Percentiles rank a stretch among this genome's conserved stretches.
Evolutionary conservation across 2,888 invertebrate genomes (phyloP).

Genomic region (Dolichomitus sp.): DNA sequence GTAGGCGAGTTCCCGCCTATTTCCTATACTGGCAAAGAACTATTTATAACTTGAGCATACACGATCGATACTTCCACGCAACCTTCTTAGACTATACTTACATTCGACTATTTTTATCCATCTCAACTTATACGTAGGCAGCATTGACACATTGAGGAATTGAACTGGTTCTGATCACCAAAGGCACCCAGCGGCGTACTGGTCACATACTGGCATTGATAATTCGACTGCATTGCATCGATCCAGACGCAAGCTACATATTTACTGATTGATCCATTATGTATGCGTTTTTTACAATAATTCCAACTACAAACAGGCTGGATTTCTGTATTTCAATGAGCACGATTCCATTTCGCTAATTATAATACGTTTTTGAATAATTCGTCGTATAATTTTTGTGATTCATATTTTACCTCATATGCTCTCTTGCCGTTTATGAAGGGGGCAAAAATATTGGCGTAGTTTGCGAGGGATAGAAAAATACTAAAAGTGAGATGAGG

Average conservation of each 20-base stretch:
- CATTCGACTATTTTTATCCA: constrained; percentile 33
- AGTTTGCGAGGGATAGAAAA: constrained; percentile 56
- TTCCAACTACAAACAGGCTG: neutral
- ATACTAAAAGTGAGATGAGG: constrained; percentile 50
- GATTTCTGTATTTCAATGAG: neutral
- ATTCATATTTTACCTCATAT: neutral
- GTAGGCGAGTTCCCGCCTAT: constrained; percentile 68
- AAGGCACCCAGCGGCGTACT: neutral
- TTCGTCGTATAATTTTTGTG: neutral
- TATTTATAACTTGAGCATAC: constrained; percentile 68
- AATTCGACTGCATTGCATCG: neutral
- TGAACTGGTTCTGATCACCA: constrained; percentile 46
- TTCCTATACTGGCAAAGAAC: constrained; percentile 48
- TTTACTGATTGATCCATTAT: neutral
- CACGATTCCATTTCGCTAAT: too few relatives aligned
- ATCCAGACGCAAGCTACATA: neutral
- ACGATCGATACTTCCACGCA: constrained; percentile 68
- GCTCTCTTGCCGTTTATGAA: too few relatives aligned
- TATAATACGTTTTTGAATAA: too few relatives aligned
- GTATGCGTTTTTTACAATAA: neutral
- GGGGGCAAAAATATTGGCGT: constrained; percentile 63
- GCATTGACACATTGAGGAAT: constrained; percentile 36
- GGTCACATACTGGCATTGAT: neutral
- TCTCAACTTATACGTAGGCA: constrained; percentile 49
- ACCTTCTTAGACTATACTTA: constrained; percentile 57